These are phyloP conservation scores for Mormyrops boulengeri DNA, from an alignment of 2,797 vertebrate genomes.

Conservation along the genomic window DNA sequence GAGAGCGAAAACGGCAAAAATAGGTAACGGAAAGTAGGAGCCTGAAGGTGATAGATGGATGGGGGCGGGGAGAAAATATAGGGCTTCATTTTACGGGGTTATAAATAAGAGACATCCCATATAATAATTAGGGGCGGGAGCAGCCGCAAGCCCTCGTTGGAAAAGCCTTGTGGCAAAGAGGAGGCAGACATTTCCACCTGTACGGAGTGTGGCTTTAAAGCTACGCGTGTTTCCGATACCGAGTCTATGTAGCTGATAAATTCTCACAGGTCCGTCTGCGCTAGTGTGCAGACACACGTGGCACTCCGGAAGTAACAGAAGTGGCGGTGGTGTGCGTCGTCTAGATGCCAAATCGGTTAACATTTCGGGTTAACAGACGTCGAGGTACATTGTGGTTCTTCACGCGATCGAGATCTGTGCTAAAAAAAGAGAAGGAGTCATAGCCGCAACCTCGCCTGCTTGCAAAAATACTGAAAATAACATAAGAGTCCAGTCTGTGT, in stretches of 20 bases:
- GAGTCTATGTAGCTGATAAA: background rate
- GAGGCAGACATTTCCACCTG: background rate
- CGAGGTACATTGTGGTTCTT: background rate
- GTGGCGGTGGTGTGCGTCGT: too few relatives aligned
- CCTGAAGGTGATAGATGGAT: slow-evolving; percentile 18
- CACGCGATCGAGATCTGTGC: background rate
- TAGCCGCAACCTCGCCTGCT: background rate
- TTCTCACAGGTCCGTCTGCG: background rate
- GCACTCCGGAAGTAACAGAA: background rate
- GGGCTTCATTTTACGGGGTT: slow-evolving; percentile 24
- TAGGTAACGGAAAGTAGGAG: slow-evolving; percentile 29
- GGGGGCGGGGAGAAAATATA: slow-evolving; percentile 27
- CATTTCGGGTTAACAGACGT: background rate
- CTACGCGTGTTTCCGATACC: background rate
- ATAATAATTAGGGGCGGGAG: background rate
- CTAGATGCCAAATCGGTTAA: background rate
- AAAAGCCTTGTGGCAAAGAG: background rate
- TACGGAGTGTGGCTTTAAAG: background rate
- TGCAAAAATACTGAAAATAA: background rate
- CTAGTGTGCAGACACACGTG: background rate
- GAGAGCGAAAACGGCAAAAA: slow-evolving; percentile 38
- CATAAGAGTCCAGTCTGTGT: background rate
- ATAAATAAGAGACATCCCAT: slow-evolving; percentile 27
- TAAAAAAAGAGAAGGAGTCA: background rate
- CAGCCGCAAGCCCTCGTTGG: background rate